A percentile compares a stretch with the other conserved stretches of the same genome.
phyloP scores from a whole-genome alignment of 2,888 invertebrate species.

The Pimpla rufipes region DNA sequence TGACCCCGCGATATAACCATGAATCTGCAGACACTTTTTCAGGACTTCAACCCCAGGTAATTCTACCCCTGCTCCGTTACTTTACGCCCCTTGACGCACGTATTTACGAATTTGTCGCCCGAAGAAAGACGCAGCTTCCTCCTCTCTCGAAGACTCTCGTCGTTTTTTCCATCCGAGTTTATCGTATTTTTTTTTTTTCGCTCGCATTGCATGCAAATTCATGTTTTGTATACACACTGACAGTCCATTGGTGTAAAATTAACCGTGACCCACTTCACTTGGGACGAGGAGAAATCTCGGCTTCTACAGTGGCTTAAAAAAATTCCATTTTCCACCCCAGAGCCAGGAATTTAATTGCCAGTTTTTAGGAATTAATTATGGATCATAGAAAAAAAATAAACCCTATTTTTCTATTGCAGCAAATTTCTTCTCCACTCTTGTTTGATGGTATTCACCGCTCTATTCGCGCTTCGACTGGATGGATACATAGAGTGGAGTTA shows the following conservation, averaged over 20 bases:
- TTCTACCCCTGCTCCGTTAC: conserved; percentile 50
- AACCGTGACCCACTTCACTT: conserved; percentile 51
- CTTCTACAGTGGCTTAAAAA: neutral
- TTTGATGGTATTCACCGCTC: conserved; percentile 95
- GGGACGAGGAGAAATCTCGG: neutral
- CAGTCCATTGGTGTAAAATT: conserved; percentile 23
- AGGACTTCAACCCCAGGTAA: conserved; percentile 97
- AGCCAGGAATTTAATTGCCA: neutral
- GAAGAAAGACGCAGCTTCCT: neutral
- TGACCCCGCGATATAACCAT: conserved; percentile 85
- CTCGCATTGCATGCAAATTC: neutral
- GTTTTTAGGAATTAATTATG: neutral
- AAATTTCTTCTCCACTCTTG: conserved; percentile 98
- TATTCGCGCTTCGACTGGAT: conserved; percentile 96
- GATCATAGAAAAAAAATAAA: neutral
- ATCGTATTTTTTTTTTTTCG: conserved; percentile 55
- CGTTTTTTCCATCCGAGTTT: neutral
- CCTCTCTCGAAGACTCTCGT: neutral
- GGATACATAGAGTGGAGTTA: conserved; percentile 96
- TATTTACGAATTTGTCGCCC: neutral
- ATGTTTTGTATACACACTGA: conserved; percentile 27
- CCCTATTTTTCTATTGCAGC: conserved; percentile 88
- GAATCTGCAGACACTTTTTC: conserved; percentile 95
- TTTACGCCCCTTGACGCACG: conserved; percentile 59
- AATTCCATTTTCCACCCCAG: neutral